phyloP scores from a whole-genome alignment of 2,113 vertebrate species.

The Sula dactylatra region DNA sequence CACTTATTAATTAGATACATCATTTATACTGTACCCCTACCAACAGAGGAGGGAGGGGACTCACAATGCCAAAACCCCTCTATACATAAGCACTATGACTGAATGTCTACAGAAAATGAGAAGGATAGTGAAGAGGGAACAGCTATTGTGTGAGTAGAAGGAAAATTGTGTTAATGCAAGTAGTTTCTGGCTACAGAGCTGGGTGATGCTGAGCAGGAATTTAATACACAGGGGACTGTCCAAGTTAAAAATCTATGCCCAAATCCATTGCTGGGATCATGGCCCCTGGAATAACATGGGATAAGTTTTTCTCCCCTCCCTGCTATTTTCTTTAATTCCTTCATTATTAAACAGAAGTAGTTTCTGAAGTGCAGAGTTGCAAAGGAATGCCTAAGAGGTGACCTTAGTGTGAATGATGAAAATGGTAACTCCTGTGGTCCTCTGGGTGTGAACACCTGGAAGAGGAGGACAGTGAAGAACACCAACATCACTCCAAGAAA shows the following conservation, averaged over 20 bases:
- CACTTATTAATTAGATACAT: neutral
- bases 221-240: neutral
- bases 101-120: neutral
- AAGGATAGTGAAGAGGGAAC: neutral
- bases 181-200: neutral
- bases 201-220: neutral
- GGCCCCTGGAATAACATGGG: neutral
- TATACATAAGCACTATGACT: fast-evolving
- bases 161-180: neutral
- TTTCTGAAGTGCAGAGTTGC: neutral
- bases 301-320: neutral
- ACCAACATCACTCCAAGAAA: neutral
- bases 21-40: neutral
- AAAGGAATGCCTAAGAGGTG: neutral
- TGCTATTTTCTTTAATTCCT: neutral
- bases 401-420: neutral
- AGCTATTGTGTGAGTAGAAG: neutral
- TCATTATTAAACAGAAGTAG: neutral
- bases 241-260: neutral
- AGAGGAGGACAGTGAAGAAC: neutral
- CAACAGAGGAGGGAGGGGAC: neutral
- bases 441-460: neutral
- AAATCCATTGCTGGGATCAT: neutral
- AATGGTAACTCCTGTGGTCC: fast-evolving
- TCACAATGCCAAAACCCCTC: neutral